phyloP scores from a whole-genome alignment of 2,888 invertebrate genomes.

The Synanthedon tipuliformis region DNA sequence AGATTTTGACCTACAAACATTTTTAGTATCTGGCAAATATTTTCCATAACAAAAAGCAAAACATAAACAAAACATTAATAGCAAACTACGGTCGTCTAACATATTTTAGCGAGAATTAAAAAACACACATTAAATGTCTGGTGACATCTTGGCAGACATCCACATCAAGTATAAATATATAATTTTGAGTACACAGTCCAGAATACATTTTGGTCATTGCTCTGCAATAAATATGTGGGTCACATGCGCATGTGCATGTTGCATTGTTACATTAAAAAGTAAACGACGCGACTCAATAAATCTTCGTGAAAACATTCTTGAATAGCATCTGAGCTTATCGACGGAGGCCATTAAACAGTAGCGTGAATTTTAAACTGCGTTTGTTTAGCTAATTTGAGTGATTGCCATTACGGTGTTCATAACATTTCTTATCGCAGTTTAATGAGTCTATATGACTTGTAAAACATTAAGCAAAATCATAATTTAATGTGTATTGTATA shows the following conservation, averaged over 20 bases:
- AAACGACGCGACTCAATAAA: neutral
- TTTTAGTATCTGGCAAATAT: too few relatives aligned
- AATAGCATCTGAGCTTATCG: too few relatives aligned
- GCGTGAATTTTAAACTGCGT: too few relatives aligned
- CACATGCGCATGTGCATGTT: conserved; percentile 9
- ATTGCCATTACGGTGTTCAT: too few relatives aligned
- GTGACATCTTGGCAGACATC: conserved; percentile 63
- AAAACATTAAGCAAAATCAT: too few relatives aligned
- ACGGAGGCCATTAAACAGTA: too few relatives aligned
- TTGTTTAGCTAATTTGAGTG: too few relatives aligned
- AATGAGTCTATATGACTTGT: too few relatives aligned
- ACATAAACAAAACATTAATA: neutral
- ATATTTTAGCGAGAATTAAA: conserved; percentile 39
- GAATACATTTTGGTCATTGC: conserved; percentile 53
- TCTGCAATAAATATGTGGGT: conserved; percentile 40
- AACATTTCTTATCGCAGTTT: too few relatives aligned
- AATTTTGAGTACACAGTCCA: conserved; percentile 53
- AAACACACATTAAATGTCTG: conserved; percentile 47
- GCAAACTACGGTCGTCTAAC: conserved; percentile 2
- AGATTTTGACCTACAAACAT: too few relatives aligned
- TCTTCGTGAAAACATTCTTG: neutral
- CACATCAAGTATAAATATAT: conserved; percentile 60
- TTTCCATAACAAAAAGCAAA: too few relatives aligned
- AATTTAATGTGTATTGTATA: too few relatives aligned
- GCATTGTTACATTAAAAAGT: neutral